Percentiles rank a stretch among this genome's conserved stretches.
These are phyloP conservation scores for Mechanitis mazaeus DNA, from an alignment of 2,888 invertebrate species.

Conservation along the genomic window DNA sequence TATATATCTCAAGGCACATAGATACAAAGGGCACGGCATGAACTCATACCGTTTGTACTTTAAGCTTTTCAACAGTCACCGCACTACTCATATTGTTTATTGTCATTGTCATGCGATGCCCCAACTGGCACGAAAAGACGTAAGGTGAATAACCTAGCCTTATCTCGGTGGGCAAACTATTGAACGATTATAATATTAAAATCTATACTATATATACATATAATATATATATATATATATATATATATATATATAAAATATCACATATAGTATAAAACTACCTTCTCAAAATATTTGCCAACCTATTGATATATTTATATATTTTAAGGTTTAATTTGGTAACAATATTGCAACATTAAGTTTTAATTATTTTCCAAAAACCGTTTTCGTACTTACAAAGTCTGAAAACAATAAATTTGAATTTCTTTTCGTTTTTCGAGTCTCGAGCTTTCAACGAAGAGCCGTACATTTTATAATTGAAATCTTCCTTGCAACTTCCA, in stretches of 20 bases:
- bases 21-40: conserved; percentile 40
- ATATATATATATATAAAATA: too few species aligned
- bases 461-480: conserved; percentile 28
- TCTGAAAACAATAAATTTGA: conserved; percentile 19
- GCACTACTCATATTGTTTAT: conserved; percentile 48
- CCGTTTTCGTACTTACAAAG: conserved; percentile 9
- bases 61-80: conserved; percentile 56
- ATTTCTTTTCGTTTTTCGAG: conserved; percentile 26
- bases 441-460: conserved; percentile 16
- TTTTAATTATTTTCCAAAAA: neutral
- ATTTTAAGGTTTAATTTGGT: neutral
- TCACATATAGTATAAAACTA: too few species aligned
- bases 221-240: conserved; percentile 4
- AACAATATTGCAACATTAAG: neutral
- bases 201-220: conserved; percentile 9
- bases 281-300: too few species aligned
- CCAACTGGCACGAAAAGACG: conserved; percentile 46
- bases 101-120: conserved; percentile 57
- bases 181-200: conserved; percentile 55
- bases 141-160: conserved; percentile 61
- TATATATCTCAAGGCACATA: conserved; percentile 26
- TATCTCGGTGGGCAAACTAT: conserved; percentile 64
- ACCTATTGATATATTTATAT: too few species aligned
- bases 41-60: conserved; percentile 43
- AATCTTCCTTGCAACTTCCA: conserved; percentile 24